These are phyloP conservation scores for Polyommatus iphigenia DNA, from an alignment of 2,888 invertebrate genomes.

Conservation along the genomic window DNA sequence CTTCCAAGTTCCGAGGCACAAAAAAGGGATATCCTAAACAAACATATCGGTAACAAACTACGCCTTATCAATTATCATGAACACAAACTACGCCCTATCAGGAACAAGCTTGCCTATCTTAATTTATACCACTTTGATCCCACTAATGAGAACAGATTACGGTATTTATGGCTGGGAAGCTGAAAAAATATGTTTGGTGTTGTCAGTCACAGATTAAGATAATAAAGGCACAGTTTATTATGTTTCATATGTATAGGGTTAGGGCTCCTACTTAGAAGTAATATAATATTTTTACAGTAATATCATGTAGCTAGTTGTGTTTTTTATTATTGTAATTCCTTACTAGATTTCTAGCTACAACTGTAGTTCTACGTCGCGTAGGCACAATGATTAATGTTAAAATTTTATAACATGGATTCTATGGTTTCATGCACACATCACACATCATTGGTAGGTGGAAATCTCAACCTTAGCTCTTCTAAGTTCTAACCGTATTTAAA, in stretches of 20 bases:
- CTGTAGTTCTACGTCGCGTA: too few relatives aligned
- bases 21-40: conserved; percentile 13
- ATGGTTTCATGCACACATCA: too few relatives aligned
- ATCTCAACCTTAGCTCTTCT: too few relatives aligned
- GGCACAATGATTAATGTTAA: too few relatives aligned
- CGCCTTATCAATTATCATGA: not conserved
- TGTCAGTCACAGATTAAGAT: conserved; percentile 20
- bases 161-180: not conserved
- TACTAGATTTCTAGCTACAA: too few relatives aligned
- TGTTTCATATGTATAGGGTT: not conserved
- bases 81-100: not conserved
- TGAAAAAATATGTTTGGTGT: conserved; percentile 14
- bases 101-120: conserved; percentile 3
- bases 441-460: too few relatives aligned
- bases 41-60: conserved; percentile 16
- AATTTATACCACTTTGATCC: conserved; percentile 22
- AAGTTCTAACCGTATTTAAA: too few relatives aligned
- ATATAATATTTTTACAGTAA: not conserved
- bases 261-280: not conserved
- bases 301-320: too few relatives aligned
- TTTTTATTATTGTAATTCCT: too few relatives aligned
- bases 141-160: conserved; percentile 20
- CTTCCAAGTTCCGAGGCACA: not conserved
- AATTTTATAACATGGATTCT: too few relatives aligned
- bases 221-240: too few relatives aligned